These are phyloP conservation scores for Polypedilum vanderplanki DNA, from an alignment of 1,140 invertebrate species.

Conservation along the genomic window DNA sequence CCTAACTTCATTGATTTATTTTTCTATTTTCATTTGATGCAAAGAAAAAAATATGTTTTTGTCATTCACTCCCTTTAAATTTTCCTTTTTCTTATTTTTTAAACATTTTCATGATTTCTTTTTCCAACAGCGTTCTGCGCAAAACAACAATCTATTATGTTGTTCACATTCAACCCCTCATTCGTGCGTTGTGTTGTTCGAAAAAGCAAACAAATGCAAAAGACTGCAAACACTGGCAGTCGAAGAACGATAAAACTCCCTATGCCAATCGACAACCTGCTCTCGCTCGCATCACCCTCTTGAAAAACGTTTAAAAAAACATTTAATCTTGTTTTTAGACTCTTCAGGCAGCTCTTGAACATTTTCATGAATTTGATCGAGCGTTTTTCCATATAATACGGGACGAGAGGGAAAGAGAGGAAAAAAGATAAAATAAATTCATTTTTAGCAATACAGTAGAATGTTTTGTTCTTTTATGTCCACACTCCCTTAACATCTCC, in stretches of 20 bases:
- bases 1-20: too few relatives aligned
- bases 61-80: background rate
- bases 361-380: conserved; percentile 19
- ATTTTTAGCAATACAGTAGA: background rate
- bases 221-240: conserved; percentile 11
- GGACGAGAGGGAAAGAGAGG: background rate
- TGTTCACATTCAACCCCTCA: background rate
- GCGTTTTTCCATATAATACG: conserved; percentile 1
- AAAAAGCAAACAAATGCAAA: conserved; percentile 20
- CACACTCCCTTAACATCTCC: background rate
- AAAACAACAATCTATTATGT: background rate
- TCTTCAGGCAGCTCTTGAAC: conserved; percentile 25
- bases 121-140: background rate
- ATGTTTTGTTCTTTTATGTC: background rate
- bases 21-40: too few relatives aligned
- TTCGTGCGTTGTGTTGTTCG: background rate
- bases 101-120: conserved; percentile 16
- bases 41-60: conserved; percentile 4
- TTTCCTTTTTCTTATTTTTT: background rate
- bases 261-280: background rate
- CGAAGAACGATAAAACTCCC: conserved; percentile 1
- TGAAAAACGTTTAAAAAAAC: conserved; percentile 28
- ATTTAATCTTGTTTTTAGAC: conserved; percentile 28
- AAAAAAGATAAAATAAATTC: background rate
- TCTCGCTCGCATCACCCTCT: conserved; percentile 8